Percentiles rank a stretch among this genome's conserved stretches.
These are phyloP conservation scores for Chirona hameri DNA, from an alignment of 2,888 invertebrate genomes.

Conservation along the genomic window DNA sequence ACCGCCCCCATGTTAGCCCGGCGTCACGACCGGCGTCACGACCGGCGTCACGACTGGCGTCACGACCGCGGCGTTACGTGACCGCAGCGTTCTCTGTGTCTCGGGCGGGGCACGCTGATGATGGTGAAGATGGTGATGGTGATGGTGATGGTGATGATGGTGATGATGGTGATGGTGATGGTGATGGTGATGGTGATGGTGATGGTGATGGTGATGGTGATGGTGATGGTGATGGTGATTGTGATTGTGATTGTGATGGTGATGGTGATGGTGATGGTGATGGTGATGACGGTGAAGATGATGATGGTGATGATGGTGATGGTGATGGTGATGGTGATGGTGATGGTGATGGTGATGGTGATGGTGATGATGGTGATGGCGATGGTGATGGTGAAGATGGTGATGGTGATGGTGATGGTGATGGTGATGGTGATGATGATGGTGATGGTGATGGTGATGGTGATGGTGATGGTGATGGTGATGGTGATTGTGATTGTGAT, in stretches of 20 bases:
- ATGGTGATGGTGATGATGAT: conserved; percentile 10
- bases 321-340: conserved; percentile 22
- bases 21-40: too few relatives aligned
- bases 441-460: conserved; percentile 10
- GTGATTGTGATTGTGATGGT: too few relatives aligned
- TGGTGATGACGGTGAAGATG: conserved; percentile 11
- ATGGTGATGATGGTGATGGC: conserved; percentile 22
- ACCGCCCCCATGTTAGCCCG: too few relatives aligned
- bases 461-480: conserved; percentile 10
- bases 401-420: conserved; percentile 22
- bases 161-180: conserved; percentile 22
- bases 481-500: conserved; percentile 3
- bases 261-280: conserved; percentile 10
- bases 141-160: conserved; percentile 9
- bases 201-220: conserved; percentile 22
- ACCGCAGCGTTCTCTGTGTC: too few relatives aligned
- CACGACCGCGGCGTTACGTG: too few relatives aligned
- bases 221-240: conserved; percentile 8
- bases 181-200: conserved; percentile 9
- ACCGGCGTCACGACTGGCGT: too few relatives aligned
- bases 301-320: conserved; percentile 10
- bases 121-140: too few relatives aligned
- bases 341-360: conserved; percentile 10
- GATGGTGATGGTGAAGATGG: too few relatives aligned
- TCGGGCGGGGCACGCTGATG: too few relatives aligned